Percentiles rank a stretch among this genome's conserved stretches.
These are phyloP conservation scores for Sceloporus tristichus DNA, from an alignment of 2,113 vertebrate genomes.

Conservation along the genomic window DNA sequence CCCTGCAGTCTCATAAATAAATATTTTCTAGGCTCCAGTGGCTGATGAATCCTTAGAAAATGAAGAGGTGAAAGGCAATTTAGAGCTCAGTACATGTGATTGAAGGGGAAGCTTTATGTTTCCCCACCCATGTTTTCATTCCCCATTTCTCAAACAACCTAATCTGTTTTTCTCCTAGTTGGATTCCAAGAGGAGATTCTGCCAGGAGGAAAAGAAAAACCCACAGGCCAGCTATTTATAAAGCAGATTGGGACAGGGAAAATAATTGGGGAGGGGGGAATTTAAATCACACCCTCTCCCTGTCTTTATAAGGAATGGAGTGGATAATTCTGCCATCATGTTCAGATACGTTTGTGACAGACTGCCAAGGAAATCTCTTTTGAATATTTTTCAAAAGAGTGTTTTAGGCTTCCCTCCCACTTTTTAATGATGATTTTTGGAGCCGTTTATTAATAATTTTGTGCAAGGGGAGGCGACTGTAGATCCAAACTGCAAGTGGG, in stretches of 20 bases:
- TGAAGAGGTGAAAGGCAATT: neutral
- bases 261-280: neutral
- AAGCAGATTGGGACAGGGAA: neutral
- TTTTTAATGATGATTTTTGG: slow-evolving; percentile 43
- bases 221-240: neutral
- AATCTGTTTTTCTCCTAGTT: neutral
- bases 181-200: neutral
- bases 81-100: neutral
- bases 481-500: slow-evolving; percentile 38
- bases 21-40: neutral
- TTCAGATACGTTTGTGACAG: slow-evolving; percentile 5
- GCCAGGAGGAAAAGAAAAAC: neutral
- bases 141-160: neutral
- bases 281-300: neutral
- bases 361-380: slow-evolving; percentile 47
- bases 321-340: neutral
- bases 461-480: neutral
- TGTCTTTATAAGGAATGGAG: neutral
- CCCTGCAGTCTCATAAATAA: too few relatives aligned
- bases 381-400: slow-evolving; percentile 42
- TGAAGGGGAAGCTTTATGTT: neutral
- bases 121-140: neutral
- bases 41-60: neutral
- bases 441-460: slow-evolving; percentile 38
- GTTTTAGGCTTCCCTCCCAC: slow-evolving; percentile 22